A percentile compares a stretch with the other conserved stretches of the same genome.
Evolutionary conservation across 2,113 vertebrate species (phyloP).

Genomic region (Dascyllus trimaculatus): DNA sequence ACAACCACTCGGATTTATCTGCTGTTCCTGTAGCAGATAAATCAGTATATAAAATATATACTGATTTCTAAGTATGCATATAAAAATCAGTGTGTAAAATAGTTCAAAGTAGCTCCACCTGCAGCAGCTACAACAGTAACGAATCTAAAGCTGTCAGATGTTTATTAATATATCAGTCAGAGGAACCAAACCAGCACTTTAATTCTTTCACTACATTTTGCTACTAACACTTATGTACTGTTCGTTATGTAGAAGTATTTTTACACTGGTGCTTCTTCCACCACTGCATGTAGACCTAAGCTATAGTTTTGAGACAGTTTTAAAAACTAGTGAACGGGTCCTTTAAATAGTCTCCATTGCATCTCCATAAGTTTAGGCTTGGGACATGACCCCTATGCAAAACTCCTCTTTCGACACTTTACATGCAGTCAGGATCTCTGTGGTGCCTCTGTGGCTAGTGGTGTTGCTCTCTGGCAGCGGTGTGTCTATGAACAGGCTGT

Average conservation of each 20-base stretch:
- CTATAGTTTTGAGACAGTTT: not conserved
- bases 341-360: not conserved
- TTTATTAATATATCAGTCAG: not conserved
- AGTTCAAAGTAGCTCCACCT: too few species aligned
- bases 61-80: too few species aligned
- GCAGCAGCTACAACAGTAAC: not conserved
- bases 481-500: slow-evolving; percentile 55
- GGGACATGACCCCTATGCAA: not conserved
- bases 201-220: too few species aligned
- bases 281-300: not conserved
- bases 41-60: too few species aligned
- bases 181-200: too few species aligned
- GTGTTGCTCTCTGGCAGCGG: slow-evolving; percentile 30
- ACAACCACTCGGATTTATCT: too few species aligned
- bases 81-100: too few species aligned
- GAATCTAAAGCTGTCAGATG: not conserved
- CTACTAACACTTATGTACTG: too few species aligned
- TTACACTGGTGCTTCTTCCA: too few species aligned
- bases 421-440: not conserved
- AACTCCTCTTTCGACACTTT: not conserved
- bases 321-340: not conserved
- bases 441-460: slow-evolving; percentile 4
- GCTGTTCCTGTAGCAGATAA: too few species aligned
- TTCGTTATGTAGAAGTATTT: too few species aligned
- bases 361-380: not conserved